Percentiles rank a stretch among this genome's conserved stretches.
Conservation (phyloP, 2,888 invertebrate species). For the Zygaena filipendulae region DNA sequence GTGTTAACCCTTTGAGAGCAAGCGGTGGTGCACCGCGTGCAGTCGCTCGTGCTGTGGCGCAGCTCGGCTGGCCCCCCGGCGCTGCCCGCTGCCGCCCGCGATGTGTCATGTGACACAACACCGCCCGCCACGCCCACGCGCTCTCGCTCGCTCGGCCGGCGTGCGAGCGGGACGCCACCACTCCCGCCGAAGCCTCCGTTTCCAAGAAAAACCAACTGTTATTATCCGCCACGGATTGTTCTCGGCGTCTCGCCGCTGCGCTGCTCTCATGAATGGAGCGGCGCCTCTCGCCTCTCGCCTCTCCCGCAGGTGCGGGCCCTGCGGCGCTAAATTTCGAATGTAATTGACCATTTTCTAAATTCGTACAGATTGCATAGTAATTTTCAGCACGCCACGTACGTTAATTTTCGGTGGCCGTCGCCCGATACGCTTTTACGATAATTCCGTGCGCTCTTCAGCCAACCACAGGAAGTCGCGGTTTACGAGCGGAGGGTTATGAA, state of each 20-base stretch:
- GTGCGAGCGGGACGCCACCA: slow-evolving; percentile 40
- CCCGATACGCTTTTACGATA: slow-evolving; percentile 36
- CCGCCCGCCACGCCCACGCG: slow-evolving; percentile 51
- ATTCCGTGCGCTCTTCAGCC: slow-evolving; percentile 40
- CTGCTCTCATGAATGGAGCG: slow-evolving; percentile 57
- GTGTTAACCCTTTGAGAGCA: too few species aligned
- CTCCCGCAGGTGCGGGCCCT: slow-evolving; percentile 60
- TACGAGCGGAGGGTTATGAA: too few species aligned
- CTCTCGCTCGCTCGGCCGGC: slow-evolving; percentile 38
- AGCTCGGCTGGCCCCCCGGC: slow-evolving; percentile 16
- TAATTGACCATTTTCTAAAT: slow-evolving; percentile 51
- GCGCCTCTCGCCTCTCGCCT: too few species aligned
- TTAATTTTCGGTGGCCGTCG: slow-evolving; percentile 53
- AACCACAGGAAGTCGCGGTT: slow-evolving; percentile 53
- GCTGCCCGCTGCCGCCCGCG: slow-evolving; percentile 44
- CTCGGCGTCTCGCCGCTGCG: slow-evolving; percentile 45
- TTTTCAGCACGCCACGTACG: slow-evolving; percentile 52
- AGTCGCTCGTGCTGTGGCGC: neutral
- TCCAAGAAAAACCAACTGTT: slow-evolving; percentile 65
- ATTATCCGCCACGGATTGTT: slow-evolving; percentile 58
- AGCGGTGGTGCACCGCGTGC: too few species aligned
- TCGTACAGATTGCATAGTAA: slow-evolving; percentile 41
- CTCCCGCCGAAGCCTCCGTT: slow-evolving; percentile 56
- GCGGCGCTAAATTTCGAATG: slow-evolving; percentile 43
- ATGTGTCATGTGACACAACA: slow-evolving; percentile 54